Evolutionary conservation across 2,888 invertebrate species (phyloP).

Genomic region (Caprella mutica): DNA sequence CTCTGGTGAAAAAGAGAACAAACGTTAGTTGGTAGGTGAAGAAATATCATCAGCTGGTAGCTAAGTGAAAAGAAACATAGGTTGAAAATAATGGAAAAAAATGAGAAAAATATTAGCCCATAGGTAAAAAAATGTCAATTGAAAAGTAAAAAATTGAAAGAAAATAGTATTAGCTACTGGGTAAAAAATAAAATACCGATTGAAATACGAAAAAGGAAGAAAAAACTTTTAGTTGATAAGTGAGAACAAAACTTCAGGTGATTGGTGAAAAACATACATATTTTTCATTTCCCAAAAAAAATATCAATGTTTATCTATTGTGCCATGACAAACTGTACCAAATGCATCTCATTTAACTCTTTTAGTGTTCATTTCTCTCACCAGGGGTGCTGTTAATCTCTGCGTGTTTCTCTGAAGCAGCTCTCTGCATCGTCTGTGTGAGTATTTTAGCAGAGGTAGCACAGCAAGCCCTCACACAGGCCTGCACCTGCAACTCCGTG

Average conservation of each 20-base stretch:
- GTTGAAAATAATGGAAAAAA: not conserved
- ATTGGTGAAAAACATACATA: too few species aligned
- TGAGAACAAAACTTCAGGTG: not conserved
- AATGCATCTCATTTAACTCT: too few species aligned
- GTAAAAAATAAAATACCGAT: too few species aligned
- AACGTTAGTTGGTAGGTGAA: too few species aligned
- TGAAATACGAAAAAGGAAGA: too few species aligned
- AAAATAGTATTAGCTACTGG: not conserved
- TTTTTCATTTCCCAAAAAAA: too few species aligned
- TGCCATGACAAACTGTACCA: too few species aligned
- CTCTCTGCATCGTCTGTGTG: not conserved
- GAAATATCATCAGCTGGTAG: not conserved
- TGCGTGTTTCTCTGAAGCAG: slow-evolving; percentile 5
- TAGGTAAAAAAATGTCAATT: not conserved
- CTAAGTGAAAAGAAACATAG: not conserved
- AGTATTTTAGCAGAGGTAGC: not conserved
- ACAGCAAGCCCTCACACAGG: not conserved
- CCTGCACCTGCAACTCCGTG: not conserved
- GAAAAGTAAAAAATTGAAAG: not conserved
- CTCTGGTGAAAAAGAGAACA: slow-evolving; percentile 11
- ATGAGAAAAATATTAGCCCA: too few species aligned
- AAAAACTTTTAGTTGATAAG: not conserved
- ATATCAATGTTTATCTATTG: too few species aligned
- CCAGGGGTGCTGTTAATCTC: slow-evolving; percentile 8
- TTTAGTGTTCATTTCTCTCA: too few species aligned